phyloP scores from a whole-genome alignment of 2,888 invertebrate genomes.

The Barypeithes pellucidus region DNA sequence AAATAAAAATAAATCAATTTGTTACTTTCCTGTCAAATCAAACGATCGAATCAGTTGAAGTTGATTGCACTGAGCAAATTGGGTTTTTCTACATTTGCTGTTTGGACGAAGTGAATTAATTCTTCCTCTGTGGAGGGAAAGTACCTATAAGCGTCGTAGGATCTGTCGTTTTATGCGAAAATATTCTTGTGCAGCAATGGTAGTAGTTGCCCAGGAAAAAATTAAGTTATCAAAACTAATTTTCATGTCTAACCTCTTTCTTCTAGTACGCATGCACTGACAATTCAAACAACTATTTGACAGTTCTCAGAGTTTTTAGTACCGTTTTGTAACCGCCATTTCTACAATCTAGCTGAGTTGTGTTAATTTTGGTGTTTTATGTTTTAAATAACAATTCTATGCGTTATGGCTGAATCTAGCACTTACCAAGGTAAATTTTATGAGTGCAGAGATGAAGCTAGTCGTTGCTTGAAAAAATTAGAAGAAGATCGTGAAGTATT shows the following conservation, averaged over 20 bases:
- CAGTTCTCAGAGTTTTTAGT: not conserved
- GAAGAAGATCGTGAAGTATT: not conserved
- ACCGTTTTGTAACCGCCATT: conserved; percentile 28
- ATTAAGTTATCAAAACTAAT: not conserved
- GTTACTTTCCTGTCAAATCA: too few relatives aligned
- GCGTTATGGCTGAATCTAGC: not conserved
- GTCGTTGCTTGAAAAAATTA: not conserved
- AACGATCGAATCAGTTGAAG: too few relatives aligned
- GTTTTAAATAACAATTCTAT: not conserved
- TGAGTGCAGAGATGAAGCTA: not conserved
- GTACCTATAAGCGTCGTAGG: too few relatives aligned
- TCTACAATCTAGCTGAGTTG: not conserved
- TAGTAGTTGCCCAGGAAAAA: not conserved
- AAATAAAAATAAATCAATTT: not conserved
- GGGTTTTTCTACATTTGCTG: not conserved
- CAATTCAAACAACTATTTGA: conserved; percentile 21
- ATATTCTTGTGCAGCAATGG: not conserved
- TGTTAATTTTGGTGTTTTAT: conserved; percentile 3
- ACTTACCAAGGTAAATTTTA: conserved; percentile 1
- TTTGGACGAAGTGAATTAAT: not conserved
- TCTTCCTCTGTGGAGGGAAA: too few relatives aligned
- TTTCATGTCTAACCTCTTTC: not conserved
- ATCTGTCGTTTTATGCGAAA: too few relatives aligned
- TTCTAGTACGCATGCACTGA: not conserved
- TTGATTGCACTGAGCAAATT: not conserved